Percentiles rank a stretch among this genome's conserved stretches.
Evolutionary conservation across 2,797 vertebrate genomes (phyloP).

Genomic region (Geotrypetes seraphini): DNA sequence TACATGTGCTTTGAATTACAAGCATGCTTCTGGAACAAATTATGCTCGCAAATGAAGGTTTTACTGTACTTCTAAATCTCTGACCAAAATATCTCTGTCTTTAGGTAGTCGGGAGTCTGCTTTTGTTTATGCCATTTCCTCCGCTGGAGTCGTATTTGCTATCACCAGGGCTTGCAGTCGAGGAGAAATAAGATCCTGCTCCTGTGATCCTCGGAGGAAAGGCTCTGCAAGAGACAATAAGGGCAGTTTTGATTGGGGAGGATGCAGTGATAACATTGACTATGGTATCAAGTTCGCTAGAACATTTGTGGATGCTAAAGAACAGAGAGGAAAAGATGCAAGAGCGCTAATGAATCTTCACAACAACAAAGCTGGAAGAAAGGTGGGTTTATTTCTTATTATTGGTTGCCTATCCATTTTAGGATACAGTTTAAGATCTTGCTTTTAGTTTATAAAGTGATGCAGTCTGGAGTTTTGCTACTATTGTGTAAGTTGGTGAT

Average conservation of each 20-base stretch:
- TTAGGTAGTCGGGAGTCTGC: slow-evolving; percentile 88
- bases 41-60: no score
- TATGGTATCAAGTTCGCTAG: slow-evolving; percentile 83
- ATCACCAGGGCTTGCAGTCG: slow-evolving; percentile 89
- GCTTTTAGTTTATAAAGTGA: no score
- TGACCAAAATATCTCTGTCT: no score
- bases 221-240: slow-evolving; percentile 72
- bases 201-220: slow-evolving; percentile 84
- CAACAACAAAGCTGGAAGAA: slow-evolving; percentile 88
- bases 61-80: no score
- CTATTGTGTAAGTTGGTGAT: no score
- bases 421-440: no score
- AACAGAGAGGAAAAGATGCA: slow-evolving; percentile 78
- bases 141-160: slow-evolving; percentile 86
- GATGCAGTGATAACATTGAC: slow-evolving; percentile 91
- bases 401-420: no score
- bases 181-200: slow-evolving; percentile 85
- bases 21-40: no score
- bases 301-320: slow-evolving; percentile 84
- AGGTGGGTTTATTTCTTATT: slow-evolving; percentile 69
- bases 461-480: no score
- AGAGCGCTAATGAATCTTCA: slow-evolving; percentile 89
- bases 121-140: slow-evolving; percentile 91
- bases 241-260: slow-evolving; percentile 85
- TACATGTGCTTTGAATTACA: no score